These are phyloP conservation scores for Rhineura floridana DNA, from an alignment of 2,113 vertebrate species.

Conservation along the genomic window DNA sequence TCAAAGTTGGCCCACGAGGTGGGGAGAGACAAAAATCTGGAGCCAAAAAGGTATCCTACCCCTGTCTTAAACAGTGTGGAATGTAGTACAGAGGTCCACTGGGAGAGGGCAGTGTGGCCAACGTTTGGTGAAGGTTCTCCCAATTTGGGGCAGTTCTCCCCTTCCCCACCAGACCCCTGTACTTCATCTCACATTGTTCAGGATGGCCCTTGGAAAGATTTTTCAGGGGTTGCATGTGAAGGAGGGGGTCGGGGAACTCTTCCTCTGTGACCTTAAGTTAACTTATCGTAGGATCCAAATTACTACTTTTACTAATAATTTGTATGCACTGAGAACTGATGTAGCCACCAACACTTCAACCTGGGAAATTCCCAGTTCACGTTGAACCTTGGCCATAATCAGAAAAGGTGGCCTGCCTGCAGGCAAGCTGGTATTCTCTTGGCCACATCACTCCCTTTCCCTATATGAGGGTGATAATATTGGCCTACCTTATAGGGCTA, in stretches of 20 bases:
- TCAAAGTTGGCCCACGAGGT: no score
- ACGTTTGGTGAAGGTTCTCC: neutral
- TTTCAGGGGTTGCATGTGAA: neutral
- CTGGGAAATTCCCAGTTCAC: neutral
- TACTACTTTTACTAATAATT: neutral
- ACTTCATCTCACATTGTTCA: neutral
- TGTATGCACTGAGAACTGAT: neutral
- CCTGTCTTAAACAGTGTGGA: no score
- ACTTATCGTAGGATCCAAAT: no score
- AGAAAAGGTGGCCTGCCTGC: neutral
- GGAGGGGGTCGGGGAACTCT: no score
- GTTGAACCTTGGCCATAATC: neutral
- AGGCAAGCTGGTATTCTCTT: neutral
- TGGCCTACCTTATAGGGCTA: neutral
- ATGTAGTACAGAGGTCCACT: no score
- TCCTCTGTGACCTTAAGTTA: no score
- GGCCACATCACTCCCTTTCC: neutral
- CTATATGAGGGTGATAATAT: no score
- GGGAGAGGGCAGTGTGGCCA: no score
- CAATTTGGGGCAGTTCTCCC: neutral
- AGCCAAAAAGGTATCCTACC: no score
- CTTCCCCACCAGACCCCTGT: neutral
- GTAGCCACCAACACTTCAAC: neutral
- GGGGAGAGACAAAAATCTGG: no score
- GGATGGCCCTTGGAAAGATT: neutral